These are phyloP conservation scores for Synodontis membranacea DNA, from an alignment of 2,113 vertebrate genomes.

Conservation along the genomic window DNA sequence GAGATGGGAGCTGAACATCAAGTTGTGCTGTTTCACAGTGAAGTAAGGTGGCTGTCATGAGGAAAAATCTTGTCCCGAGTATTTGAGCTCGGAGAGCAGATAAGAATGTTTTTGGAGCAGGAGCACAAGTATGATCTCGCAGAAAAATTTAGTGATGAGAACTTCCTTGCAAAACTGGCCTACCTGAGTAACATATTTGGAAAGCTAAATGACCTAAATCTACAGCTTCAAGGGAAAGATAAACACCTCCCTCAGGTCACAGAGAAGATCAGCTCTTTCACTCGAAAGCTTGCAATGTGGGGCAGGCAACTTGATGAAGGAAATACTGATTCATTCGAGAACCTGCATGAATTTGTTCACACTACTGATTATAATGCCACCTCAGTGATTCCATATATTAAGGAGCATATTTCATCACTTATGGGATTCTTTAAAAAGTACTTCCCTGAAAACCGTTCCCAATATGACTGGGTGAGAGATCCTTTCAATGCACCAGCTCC, in stretches of 20 bases:
- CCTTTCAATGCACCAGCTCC: conserved; percentile 34
- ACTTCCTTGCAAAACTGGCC: conserved; percentile 31
- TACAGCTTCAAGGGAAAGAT: conserved; percentile 37
- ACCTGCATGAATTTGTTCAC: conserved; percentile 16
- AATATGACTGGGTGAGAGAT: conserved; percentile 31
- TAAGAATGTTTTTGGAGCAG: conserved; percentile 26
- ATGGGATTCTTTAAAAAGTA: conserved; percentile 10
- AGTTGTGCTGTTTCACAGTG: conserved; percentile 56
- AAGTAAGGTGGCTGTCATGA: conserved; percentile 48
- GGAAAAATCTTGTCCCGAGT: conserved; percentile 44
- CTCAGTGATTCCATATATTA: conserved; percentile 12
- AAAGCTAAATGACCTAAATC: conserved; percentile 18
- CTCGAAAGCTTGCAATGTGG: conserved; percentile 33
- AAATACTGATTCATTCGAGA: conserved; percentile 8
- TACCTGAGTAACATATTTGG: conserved; percentile 32
- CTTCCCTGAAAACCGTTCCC: conserved; percentile 7
- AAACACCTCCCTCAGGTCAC: conserved; percentile 34
- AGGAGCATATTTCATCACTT: not conserved
- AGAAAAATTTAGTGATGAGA: conserved; percentile 23
- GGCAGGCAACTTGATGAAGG: conserved; percentile 27
- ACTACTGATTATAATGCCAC: conserved; percentile 8
- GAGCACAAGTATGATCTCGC: conserved; percentile 13
- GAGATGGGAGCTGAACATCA: conserved; percentile 54
- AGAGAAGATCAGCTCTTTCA: conserved; percentile 38
- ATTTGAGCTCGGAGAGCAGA: conserved; percentile 43